Evolutionary conservation across 1,140 invertebrate genomes (phyloP).

Genomic region (Cydia fagiglandana): DNA sequence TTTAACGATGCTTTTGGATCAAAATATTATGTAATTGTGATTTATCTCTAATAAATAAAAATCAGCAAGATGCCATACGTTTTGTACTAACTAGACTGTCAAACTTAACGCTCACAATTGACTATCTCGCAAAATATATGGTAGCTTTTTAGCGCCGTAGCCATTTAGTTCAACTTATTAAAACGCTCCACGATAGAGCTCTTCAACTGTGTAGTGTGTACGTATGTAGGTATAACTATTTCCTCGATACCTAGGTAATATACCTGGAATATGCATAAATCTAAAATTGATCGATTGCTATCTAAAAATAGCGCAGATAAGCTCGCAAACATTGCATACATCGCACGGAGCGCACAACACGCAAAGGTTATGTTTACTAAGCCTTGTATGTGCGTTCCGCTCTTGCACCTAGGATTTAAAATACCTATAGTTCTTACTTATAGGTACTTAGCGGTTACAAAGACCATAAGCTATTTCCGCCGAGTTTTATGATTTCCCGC

Average conservation of each 20-base stretch:
- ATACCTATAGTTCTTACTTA: conserved; percentile 50
- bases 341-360: conserved; percentile 23
- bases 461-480: conserved; percentile 49
- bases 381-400: conserved; percentile 30
- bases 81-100: no score
- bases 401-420: conserved; percentile 41
- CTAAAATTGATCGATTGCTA: not conserved
- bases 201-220: no score
- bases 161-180: not conserved
- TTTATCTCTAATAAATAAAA: no score
- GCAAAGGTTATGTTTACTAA: conserved; percentile 19
- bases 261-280: not conserved
- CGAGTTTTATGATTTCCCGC: conserved; percentile 55
- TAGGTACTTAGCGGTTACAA: conserved; percentile 41
- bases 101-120: no score
- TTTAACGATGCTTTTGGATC: no score
- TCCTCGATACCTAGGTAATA: not conserved
- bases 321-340: conserved; percentile 27
- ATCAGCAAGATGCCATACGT: no score
- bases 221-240: not conserved
- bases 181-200: not conserved
- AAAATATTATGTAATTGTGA: no score
- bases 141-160: no score
- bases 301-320: conserved; percentile 23
- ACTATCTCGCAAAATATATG: no score